Evolutionary conservation across 2,888 invertebrate genomes (phyloP), one percentile per base, ranked within the genome.

Genomic region (Onthophagus sagittarius): DNA sequence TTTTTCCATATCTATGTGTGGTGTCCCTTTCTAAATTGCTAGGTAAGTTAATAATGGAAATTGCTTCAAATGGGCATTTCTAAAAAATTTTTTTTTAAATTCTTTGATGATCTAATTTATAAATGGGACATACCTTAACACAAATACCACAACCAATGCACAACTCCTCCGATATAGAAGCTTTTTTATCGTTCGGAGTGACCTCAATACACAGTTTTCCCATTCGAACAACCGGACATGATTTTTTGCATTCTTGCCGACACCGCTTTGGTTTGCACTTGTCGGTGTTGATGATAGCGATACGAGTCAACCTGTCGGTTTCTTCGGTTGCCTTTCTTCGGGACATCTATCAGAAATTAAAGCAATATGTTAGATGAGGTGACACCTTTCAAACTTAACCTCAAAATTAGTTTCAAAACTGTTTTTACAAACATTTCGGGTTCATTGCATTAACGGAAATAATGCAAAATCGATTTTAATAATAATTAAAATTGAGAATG

Each of bases 61-160:
- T 97, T 4, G 99, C 99, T 86, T 99, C 99, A 87, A 99, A 99
- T 0, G 99, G 99, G 84, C 99, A 99, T 96, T 99, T 99, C 96
- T 98, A 87, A 77, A 88, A 86, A 80, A 79, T 76, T 70, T 23
- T 11, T 23, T 70, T 15, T 23, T n/a, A n/a, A n/a, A 69, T 70
- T 23, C 73, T 76, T 79, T 7, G 2, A 15, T 33, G 13, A 63
- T 15, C n/a, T 15, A 63, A 63, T 7, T 2, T n/a, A 9, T 13
- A 7, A 11, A 23, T 3, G 23, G 4, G 9, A 9, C 15, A 79
- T 86, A 97, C 97, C 92, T 99, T 99, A 74, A 97, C 96, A 88
- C 99, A 99, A 82, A 99, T 99, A 92, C 99, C 99, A 87, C 99
- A 99, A 81, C 99, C 99, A 81, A 99, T 99, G 86, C 99, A 99